These are phyloP conservation scores for Synergus gifuensis DNA, from an alignment of 2,888 invertebrate species.

Conservation along the genomic window DNA sequence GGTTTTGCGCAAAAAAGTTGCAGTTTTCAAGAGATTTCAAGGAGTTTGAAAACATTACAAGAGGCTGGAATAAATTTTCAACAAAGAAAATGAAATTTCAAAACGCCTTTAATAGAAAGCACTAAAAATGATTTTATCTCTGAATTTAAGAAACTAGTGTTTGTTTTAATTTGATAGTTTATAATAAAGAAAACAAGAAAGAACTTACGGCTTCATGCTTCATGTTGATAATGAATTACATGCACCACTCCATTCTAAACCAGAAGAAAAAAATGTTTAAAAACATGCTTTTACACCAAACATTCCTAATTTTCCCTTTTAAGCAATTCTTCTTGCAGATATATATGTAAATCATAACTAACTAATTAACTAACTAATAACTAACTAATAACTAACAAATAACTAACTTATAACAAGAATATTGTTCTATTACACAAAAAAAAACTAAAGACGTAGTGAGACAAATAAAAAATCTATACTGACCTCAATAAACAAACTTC, in stretches of 20 bases:
- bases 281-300: not conserved
- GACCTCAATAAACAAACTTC: slow-evolving; percentile 32
- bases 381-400: too few relatives aligned
- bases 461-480: slow-evolving; percentile 6
- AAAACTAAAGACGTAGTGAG: not conserved
- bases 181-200: not conserved
- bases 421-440: not conserved
- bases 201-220: slow-evolving; percentile 28
- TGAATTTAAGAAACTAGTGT: too few relatives aligned
- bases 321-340: not conserved
- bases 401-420: not conserved
- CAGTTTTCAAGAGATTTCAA: too few relatives aligned
- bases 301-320: not conserved
- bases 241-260: slow-evolving; percentile 30
- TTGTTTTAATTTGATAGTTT: not conserved
- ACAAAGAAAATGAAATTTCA: too few relatives aligned
- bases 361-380: too few relatives aligned
- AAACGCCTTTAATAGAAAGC: too few relatives aligned
- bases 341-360: not conserved
- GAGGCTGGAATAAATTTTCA: too few relatives aligned
- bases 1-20: too few relatives aligned
- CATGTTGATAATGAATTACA: slow-evolving; percentile 23
- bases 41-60: too few relatives aligned
- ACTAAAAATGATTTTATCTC: too few relatives aligned
- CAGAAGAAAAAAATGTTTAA: not conserved